These are phyloP conservation scores for Drosophila ironensis DNA, from an alignment of 1,140 invertebrate species.

Conservation along the genomic window DNA sequence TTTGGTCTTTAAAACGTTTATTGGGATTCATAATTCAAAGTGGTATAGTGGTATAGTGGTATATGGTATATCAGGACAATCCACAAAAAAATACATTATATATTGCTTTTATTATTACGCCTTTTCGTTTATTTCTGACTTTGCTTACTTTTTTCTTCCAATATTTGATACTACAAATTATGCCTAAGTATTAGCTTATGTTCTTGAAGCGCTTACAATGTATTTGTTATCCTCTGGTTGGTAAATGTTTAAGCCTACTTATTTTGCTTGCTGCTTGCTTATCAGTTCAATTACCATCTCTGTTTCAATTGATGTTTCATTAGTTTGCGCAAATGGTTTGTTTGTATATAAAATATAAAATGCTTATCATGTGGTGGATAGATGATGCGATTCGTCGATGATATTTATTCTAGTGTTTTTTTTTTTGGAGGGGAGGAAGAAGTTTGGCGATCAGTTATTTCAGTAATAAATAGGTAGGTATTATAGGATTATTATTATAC, in stretches of 20 bases:
- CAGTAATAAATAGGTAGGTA: conserved; percentile 41
- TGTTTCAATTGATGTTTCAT: conserved; percentile 42
- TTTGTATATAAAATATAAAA: conserved; percentile 69
- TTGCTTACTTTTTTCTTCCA: conserved; percentile 54
- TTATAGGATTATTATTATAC: conserved; percentile 25
- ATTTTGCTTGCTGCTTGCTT: conserved; percentile 67
- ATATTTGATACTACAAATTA: conserved; percentile 77
- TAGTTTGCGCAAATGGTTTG: conserved; percentile 12
- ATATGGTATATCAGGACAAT: neutral
- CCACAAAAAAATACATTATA: neutral
- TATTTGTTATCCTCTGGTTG: conserved; percentile 33
- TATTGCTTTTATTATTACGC: neutral
- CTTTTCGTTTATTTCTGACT: conserved; percentile 32
- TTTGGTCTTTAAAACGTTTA: no score
- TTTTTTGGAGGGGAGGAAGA: neutral
- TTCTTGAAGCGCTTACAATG: conserved; percentile 38
- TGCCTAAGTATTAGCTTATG: conserved; percentile 56
- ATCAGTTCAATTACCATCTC: conserved; percentile 74
- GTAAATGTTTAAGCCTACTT: conserved; percentile 49
- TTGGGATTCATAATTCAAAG: no score
- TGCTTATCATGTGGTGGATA: conserved; percentile 66
- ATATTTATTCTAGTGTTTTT: conserved; percentile 28
- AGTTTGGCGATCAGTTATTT: conserved; percentile 51
- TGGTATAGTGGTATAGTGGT: no score
- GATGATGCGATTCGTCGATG: conserved; percentile 27